Evolutionary conservation across 2,113 vertebrate genomes (phyloP).

Genomic region (Lipotes vexillifer): DNA sequence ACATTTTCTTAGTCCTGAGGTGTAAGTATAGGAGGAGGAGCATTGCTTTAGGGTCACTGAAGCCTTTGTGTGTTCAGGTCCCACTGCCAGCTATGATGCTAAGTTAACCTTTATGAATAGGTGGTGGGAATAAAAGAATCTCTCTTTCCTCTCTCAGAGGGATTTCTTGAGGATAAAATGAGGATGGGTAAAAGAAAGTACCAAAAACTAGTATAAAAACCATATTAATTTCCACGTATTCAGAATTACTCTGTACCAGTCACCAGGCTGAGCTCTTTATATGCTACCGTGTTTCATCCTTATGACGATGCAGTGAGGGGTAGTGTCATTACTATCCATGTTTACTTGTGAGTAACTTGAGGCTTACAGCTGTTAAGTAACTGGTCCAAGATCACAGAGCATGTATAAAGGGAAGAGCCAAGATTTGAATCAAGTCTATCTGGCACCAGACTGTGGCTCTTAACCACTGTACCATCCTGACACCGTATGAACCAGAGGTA

Average conservation of each 20-base stretch:
- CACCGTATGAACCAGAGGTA: background rate
- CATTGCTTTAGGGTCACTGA: background rate
- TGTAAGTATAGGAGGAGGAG: background rate
- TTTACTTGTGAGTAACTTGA: background rate
- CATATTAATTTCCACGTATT: background rate
- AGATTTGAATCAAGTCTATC: background rate
- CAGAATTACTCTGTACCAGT: background rate
- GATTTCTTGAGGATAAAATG: background rate
- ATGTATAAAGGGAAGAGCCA: background rate
- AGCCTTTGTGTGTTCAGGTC: background rate
- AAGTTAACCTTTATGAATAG: background rate
- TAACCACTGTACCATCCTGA: background rate
- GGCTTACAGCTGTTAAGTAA: background rate
- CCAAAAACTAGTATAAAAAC: background rate
- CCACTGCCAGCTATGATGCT: background rate
- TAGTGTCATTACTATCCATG: background rate
- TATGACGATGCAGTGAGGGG: background rate
- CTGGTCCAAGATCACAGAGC: background rate
- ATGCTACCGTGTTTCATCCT: background rate
- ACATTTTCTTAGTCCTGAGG: background rate
- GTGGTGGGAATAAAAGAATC: background rate
- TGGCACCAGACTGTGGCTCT: background rate
- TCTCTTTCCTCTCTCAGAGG: background rate
- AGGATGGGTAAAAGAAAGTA: background rate
- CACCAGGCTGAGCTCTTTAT: background rate